Evolutionary conservation across 1,140 invertebrate genomes (phyloP).

Genomic region (Scaptomyza graminum): DNA sequence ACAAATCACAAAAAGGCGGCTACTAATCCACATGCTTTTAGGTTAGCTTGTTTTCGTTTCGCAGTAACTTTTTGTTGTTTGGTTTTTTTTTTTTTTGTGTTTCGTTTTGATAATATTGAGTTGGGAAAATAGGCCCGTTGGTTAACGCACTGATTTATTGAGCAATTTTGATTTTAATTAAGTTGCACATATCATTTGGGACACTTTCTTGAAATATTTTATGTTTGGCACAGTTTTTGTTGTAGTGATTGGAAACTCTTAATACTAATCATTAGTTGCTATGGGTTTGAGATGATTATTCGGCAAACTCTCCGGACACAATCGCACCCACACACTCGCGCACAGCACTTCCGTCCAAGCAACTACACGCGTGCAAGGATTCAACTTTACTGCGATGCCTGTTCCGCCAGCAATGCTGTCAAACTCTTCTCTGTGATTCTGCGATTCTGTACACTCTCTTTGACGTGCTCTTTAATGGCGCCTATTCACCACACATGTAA

Average conservation of each 20-base stretch:
- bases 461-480: conserved; percentile 50
- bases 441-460: conserved; percentile 38
- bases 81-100: conserved; percentile 24
- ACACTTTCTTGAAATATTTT: conserved; percentile 23
- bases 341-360: conserved; percentile 54
- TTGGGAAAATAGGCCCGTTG: conserved; percentile 21
- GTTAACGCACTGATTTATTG: conserved; percentile 27
- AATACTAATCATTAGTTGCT: conserved; percentile 36
- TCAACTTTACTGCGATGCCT: conserved; percentile 62
- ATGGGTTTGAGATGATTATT: conserved; percentile 11
- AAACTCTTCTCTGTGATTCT: conserved; percentile 18
- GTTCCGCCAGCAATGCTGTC: conserved; percentile 7
- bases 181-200: conserved; percentile 41
- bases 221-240: conserved; percentile 63
- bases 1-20: conserved; percentile 77
- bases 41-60: conserved; percentile 68
- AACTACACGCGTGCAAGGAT: conserved; percentile 69
- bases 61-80: conserved; percentile 27
- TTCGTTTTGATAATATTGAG: conserved; percentile 42
- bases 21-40: conserved; percentile 80
- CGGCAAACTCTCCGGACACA: conserved; percentile 56
- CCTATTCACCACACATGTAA: conserved; percentile 63
- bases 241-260: neutral
- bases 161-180: conserved; percentile 33
- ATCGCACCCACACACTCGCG: conserved; percentile 7